phyloP scores from a whole-genome alignment of 2,113 vertebrate genomes.

The Pholis gunnellus region DNA sequence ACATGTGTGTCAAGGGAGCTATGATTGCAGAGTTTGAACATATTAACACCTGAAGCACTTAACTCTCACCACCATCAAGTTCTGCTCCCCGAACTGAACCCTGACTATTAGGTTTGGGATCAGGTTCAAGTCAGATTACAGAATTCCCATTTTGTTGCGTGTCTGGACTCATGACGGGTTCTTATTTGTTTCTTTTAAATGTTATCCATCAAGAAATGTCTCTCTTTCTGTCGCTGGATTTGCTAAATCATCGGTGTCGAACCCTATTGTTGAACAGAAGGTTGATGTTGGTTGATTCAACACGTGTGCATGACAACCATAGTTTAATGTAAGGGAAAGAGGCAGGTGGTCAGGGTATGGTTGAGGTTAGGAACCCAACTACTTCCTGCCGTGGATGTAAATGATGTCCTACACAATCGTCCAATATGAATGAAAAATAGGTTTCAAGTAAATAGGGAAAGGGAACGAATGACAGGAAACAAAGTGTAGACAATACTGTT shows the following conservation, averaged over 20 bases:
- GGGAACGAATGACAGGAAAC: neutral
- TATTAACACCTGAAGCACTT: slow-evolving; percentile 37
- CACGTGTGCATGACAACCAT: neutral
- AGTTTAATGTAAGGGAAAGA: neutral
- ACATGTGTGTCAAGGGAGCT: slow-evolving; percentile 36
- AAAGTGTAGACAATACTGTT: neutral
- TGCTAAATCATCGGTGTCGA: neutral
- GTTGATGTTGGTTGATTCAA: neutral
- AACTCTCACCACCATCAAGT: neutral
- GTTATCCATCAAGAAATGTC: neutral
- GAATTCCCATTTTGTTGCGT: neutral
- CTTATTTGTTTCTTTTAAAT: neutral
- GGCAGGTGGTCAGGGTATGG: neutral
- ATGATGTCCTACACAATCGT: neutral
- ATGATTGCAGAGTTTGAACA: slow-evolving; percentile 23
- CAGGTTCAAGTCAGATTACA: neutral
- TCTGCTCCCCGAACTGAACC: slow-evolving; percentile 9
- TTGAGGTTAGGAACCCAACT: neutral
- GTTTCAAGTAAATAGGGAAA: neutral
- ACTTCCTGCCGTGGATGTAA: neutral
- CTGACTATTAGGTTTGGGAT: neutral
- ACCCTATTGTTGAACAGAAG: neutral
- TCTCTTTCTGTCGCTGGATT: neutral
- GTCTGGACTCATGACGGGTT: neutral
- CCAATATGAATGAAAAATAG: neutral